These are phyloP conservation scores for Leptestheria dahalacensis DNA, from an alignment of 1,140 invertebrate genomes.

Conservation along the genomic window DNA sequence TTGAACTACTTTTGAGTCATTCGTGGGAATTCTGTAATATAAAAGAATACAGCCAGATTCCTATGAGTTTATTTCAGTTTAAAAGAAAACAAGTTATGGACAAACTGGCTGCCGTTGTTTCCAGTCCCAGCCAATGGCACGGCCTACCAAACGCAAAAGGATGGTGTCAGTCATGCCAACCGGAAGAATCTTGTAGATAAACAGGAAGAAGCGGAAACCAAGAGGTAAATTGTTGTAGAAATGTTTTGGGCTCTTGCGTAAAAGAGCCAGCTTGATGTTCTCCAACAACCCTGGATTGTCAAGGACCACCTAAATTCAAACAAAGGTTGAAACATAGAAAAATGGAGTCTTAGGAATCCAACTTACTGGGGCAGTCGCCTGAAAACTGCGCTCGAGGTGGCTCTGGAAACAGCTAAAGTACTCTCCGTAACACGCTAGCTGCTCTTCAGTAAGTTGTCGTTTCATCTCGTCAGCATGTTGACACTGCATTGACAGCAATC, in stretches of 20 bases:
- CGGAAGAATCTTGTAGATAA: not conserved
- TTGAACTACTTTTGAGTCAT: too few relatives aligned
- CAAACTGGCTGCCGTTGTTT: not conserved
- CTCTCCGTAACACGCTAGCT: not conserved
- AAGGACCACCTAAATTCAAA: not conserved
- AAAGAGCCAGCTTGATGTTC: not conserved
- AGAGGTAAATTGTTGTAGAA: not conserved
- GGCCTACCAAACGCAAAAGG: not conserved
- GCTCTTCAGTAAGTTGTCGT: not conserved
- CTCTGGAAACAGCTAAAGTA: slow-evolving; percentile 1
- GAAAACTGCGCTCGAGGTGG: not conserved
- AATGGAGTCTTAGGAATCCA: not conserved
- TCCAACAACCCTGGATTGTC: not conserved
- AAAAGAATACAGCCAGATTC: not conserved
- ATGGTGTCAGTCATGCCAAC: not conserved
- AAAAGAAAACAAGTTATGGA: not conserved
- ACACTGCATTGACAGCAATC: slow-evolving; percentile 5
- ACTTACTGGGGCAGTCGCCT: not conserved
- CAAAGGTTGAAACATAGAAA: not conserved
- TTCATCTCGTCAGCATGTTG: slow-evolving; percentile 10
- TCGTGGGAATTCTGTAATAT: too few relatives aligned
- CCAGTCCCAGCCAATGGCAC: not conserved
- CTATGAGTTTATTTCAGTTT: not conserved
- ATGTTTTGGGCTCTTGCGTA: not conserved
- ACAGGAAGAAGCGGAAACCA: slow-evolving; percentile 4